Evolutionary conservation across 2,888 invertebrate species (phyloP).

Genomic region (Catocala fraxini): DNA sequence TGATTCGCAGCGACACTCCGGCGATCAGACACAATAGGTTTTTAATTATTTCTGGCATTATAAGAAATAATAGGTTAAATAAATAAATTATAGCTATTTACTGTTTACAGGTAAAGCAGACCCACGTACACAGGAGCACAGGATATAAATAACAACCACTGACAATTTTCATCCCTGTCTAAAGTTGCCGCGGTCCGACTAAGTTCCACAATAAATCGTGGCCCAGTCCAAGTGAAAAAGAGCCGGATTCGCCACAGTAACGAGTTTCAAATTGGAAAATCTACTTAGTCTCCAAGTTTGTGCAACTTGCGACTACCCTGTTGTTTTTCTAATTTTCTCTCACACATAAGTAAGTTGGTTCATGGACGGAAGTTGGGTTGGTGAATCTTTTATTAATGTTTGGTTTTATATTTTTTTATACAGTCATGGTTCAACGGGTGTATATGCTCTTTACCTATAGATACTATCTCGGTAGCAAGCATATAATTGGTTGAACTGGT

Average conservation of each 20-base stretch:
- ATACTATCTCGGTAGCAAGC: no score
- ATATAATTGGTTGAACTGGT: no score
- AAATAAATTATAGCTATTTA: not conserved
- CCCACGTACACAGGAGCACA: slow-evolving; percentile 15
- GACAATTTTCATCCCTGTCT: slow-evolving; percentile 69
- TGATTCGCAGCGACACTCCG: no score
- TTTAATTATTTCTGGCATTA: no score
- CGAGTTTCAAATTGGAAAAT: slow-evolving; percentile 83
- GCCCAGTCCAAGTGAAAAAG: slow-evolving; percentile 75
- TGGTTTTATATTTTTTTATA: no score
- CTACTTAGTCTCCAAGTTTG: slow-evolving; percentile 68
- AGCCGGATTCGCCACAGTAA: slow-evolving; percentile 56
- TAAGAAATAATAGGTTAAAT: no score
- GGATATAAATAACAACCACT: slow-evolving; percentile 62
- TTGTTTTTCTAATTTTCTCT: slow-evolving; percentile 62
- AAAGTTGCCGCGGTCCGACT: slow-evolving; percentile 50
- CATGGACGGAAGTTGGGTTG: not conserved
- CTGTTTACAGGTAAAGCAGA: not conserved
- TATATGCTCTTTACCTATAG: no score
- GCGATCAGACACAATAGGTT: no score
- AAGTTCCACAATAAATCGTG: slow-evolving; percentile 76
- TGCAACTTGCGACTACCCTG: slow-evolving; percentile 25
- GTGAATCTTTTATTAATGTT: slow-evolving; percentile 9
- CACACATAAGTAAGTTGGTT: slow-evolving; percentile 27
- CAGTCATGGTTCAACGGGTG: no score